Base-by-base conservation (phyloP, 2,797 vertebrate species). In the Catostomus latipinnis region DNA sequence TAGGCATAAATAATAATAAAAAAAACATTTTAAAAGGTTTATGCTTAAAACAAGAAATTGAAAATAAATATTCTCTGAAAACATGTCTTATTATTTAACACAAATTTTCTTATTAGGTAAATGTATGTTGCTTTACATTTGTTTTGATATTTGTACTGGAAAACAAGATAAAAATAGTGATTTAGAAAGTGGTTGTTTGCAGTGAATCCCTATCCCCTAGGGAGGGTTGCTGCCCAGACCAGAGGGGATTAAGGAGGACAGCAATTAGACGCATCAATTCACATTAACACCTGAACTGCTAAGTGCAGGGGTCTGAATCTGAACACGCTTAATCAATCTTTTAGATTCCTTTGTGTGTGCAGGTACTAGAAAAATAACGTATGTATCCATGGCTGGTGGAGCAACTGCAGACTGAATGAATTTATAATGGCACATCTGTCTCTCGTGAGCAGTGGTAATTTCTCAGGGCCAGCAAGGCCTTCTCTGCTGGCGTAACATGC, bases 261-360 rank as follows among this genome's bases (percentile, higher is more conserved):
- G 84, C 83, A 89, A 92, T 91, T 90, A 91, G 87, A 87, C 78
- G 85, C 89, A 90, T 89, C 83, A 83, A 80, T 61, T 83, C 85
- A 86, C 88, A 88, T 89, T 89, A 92, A 88, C 91, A 90, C 90
- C 89, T 91, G 86, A 88, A 91, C 88, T 87, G 80, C 57, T 67
- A 72, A 45, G 46, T 71, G 56, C 22, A 66, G 58, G 74, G 34
- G 16, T 46, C 65, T 11, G 68, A 74, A 63, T 16, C 53, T 70
- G 75, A 79, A 84, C 49, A 77, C 58, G 68, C 74, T 74, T 62
- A 74, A 49, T 66, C 50, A 52, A 67, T 80, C 63, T 62, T 46
- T 76, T 22, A 81, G 80, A 77, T 80, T 88, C 83, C 83, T 88
- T 89, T 88, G 88, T 89, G 85, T 87, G n/a, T 58, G 66, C 45